phyloP scores from a whole-genome alignment of 2,797 vertebrate species.

The Lagocephalus sceleratus region DNA sequence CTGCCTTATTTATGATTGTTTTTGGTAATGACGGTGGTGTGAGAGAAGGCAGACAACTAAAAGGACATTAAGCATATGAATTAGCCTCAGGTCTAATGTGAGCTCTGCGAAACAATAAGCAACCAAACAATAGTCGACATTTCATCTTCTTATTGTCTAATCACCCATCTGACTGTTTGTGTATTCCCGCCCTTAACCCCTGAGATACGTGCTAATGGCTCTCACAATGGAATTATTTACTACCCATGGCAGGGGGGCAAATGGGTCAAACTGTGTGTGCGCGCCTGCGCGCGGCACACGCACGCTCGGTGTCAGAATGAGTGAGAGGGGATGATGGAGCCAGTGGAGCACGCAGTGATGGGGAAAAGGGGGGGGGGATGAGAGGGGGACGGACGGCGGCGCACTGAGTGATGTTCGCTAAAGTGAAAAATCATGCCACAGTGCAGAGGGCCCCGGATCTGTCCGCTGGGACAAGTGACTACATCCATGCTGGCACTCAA shows the following conservation, averaged over 20 bases:
- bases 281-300: conserved; percentile 17
- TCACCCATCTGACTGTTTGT: conserved; percentile 59
- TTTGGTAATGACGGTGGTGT: conserved; percentile 12
- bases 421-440: conserved; percentile 92
- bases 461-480: conserved; percentile 86
- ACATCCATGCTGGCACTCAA: conserved; percentile 85
- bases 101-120: conserved; percentile 57
- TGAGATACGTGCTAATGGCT: conserved; percentile 64
- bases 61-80: conserved; percentile 53
- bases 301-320: conserved; percentile 49
- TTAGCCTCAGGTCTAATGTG: conserved; percentile 54
- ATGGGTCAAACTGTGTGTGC: conserved; percentile 65
- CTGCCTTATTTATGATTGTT: conserved; percentile 6
- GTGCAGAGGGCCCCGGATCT: conserved; percentile 75
- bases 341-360: conserved; percentile 76
- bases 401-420: conserved; percentile 63
- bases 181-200: conserved; percentile 64
- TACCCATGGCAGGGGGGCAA: conserved; percentile 61
- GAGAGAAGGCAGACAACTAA: conserved; percentile 33
- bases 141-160: conserved; percentile 74
- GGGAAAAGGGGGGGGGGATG: conserved; percentile 32
- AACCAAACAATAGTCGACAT: conserved; percentile 56
- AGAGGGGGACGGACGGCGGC: conserved; percentile 45
- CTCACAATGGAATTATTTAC: conserved; percentile 75
- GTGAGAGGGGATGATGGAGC: conserved; percentile 73